Evolutionary conservation across 2,113 vertebrate genomes (phyloP), one percentile per base, ranked within the genome.

Genomic region (Vulpes ferrilata): DNA sequence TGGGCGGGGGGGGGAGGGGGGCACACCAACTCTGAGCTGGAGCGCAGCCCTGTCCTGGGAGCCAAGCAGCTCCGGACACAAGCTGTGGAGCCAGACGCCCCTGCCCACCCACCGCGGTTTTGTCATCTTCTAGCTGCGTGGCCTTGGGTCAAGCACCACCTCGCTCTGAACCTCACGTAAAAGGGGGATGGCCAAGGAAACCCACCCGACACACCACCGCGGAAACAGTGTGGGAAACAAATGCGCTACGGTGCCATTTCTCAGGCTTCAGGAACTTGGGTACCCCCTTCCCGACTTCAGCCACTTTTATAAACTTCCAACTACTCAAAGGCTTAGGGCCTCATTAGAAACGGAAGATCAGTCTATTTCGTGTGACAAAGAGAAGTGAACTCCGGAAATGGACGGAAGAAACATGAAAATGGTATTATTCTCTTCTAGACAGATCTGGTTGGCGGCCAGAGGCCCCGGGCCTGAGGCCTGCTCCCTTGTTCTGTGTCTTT

Each of bases 1-100:
- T 98, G 96, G 60, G 17, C 35, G 53, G 17, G 43, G 53, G 17
- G 62, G 65, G 48, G 15, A 69, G 48, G 96, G 73, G 83, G 15
- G 19, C 22, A 27, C 25, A 43, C 3, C 43, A 0, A 3, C 7
- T 13, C 83, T 2, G 43, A 59, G 17, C 7, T 64, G 35, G 11
- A 32, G 8, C 10, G 38, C 25, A 74, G 69, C 53, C 55, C 38
- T 5, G 15, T 35, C 43, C 30, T 1, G 17, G 59, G 23, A 94
- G 53, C 22, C 59, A 11, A 22, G 30, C 8, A 3, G 17, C 25
- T 17, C 23, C 17, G 57, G 53, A 2, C 23, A 57, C 51, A 16
- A 38, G 38, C 57, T 27, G 55, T 19, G 65, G 43, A 17, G 69
- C n/a, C 69, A 73, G n/a, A 73, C 4, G 20, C 15, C 11, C 13